A percentile compares a stretch with the other conserved stretches of the same genome.
Evolutionary conservation across 2,888 invertebrate species (phyloP).

Genomic region (Brachypterus glaber): DNA sequence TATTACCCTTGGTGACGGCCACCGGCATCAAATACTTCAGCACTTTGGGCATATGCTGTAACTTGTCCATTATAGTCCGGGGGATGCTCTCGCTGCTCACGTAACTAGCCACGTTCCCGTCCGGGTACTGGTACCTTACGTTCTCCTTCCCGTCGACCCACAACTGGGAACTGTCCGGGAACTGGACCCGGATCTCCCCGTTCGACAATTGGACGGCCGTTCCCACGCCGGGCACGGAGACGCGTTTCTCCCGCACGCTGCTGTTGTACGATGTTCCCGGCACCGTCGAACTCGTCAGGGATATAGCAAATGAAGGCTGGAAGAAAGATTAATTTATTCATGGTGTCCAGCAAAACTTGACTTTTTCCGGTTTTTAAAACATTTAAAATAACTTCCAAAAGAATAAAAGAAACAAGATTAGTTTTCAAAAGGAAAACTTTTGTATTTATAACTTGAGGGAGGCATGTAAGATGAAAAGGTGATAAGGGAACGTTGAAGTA

Average conservation of each 20-base stretch:
- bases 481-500: too few relatives aligned
- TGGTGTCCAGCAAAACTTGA: background rate
- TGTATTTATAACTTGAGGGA: too few relatives aligned
- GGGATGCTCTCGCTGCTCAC: slow-evolving; percentile 35
- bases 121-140: slow-evolving; percentile 34
- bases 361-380: background rate
- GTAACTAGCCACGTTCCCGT: slow-evolving; percentile 33
- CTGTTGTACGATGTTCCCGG: slow-evolving; percentile 23
- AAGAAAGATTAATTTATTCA: slow-evolving; percentile 20
- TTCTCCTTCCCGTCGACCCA: slow-evolving; percentile 37
- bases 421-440: too few relatives aligned
- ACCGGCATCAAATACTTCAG: slow-evolving; percentile 39
- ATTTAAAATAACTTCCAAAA: background rate
- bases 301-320: slow-evolving; percentile 36
- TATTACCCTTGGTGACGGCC: too few relatives aligned
- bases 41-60: slow-evolving; percentile 42
- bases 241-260: slow-evolving; percentile 28
- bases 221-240: slow-evolving; percentile 36
- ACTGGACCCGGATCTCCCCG: slow-evolving; percentile 36
- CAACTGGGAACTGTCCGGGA: slow-evolving; percentile 35
- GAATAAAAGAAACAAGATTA: background rate
- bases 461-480: too few relatives aligned
- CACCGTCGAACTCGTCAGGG: slow-evolving; percentile 25
- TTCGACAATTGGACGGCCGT: slow-evolving; percentile 34
- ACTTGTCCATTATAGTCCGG: slow-evolving; percentile 39